Base-by-base conservation (phyloP, 2,797 vertebrate genomes). In the Lutjanus argentimaculatus region DNA sequence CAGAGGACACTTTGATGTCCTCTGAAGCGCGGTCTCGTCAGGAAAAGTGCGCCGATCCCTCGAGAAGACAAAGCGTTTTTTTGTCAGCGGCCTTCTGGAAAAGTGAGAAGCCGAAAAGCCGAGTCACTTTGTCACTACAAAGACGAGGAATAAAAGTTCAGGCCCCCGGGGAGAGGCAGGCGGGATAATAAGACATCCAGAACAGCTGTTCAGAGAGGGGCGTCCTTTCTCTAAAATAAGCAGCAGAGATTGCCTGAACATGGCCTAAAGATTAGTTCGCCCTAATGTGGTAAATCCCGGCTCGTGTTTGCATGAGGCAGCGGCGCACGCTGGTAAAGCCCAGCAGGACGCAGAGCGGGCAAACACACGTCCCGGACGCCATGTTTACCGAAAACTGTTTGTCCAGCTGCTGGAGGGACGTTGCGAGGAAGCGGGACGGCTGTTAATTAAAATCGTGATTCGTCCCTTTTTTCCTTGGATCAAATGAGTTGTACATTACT, bases 361-460 rank as follows among this genome's bases (percentile, higher is more conserved):
- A 94, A 93, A 95, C 91, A 94, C 86, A 82, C 79, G 63, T 80
- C 51, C 49, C 5, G 62, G 82, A 76, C 79, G 72, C 84, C 82
- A 58, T 91, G 92, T 95, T 95, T 93, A 89, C 88, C 53, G 3
- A 74, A 77, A 82, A 30, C 46, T 95, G 91, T 96, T 95, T 95
- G 94, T 90, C 86, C 96, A 96, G 96, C 95, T 96, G 95, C 80
- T 63, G 80, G 70, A 64, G 76, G 84, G 88, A 85, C 81, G 76
- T 58, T 16, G 70, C 69, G 52, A 86, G 86, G 70, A 86, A 83
- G 82, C 83, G 21, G 73, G 80, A 67, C 46, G 51, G 80, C 59
- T 82, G 92, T 87, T 96, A 95, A 96, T 96, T 95, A 94, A 95
- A 96, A 93, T 95, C 94, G 93, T 95, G 95, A 95, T 95, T 93